Evolutionary conservation across 2,888 invertebrate genomes (phyloP), one percentile per base, ranked within the genome.

Genomic region (Chymomyza fuscimana): DNA sequence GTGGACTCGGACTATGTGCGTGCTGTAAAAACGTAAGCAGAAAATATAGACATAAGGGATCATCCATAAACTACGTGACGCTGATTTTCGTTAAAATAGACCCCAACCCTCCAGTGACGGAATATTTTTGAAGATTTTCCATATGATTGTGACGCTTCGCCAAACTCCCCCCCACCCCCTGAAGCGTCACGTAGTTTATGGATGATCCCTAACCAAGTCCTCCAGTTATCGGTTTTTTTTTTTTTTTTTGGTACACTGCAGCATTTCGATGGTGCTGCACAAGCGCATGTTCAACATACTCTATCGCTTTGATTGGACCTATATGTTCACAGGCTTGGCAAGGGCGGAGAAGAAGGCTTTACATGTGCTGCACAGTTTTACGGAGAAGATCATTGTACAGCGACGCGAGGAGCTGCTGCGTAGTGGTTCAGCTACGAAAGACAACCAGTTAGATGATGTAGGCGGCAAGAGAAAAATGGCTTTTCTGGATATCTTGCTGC

Each of bases 1-100:
- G 92, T 92, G 7, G 93, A 95, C 76, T 95, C 95, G 0, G 93
- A 94, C 77, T 97, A 96, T 88, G 95, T 96, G 0, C 92, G 93
- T 81, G 94, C 95, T n/a, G 95, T 97, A 40, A 94, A 94, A 91
- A 93, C 93, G 95, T 95, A 92, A 93, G 93, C 79, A 70, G 54
- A 61, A 16, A 63, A 12, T 40, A 52, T 63, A 65, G 10, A 51
- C 46, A 15, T 36, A n/a, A n/a, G n/a, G n/a, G n/a, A n/a, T n/a
- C n/a, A n/a, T n/a, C n/a, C n/a, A n/a, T n/a, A n/a, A n/a, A n/a
- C n/a, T n/a, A n/a, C n/a, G n/a, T n/a, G n/a, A n/a, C n/a, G n/a
- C n/a, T n/a, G n/a, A n/a, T n/a, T n/a, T n/a, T n/a, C n/a, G n/a
- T n/a, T n/a, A n/a, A n/a, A n/a, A n/a, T n/a, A n/a, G n/a, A n/a